Percentiles rank a stretch among this genome's conserved stretches.
phyloP scores from a whole-genome alignment of 64 coral and sea anemone species.

The Platygyra sinensis region DNA sequence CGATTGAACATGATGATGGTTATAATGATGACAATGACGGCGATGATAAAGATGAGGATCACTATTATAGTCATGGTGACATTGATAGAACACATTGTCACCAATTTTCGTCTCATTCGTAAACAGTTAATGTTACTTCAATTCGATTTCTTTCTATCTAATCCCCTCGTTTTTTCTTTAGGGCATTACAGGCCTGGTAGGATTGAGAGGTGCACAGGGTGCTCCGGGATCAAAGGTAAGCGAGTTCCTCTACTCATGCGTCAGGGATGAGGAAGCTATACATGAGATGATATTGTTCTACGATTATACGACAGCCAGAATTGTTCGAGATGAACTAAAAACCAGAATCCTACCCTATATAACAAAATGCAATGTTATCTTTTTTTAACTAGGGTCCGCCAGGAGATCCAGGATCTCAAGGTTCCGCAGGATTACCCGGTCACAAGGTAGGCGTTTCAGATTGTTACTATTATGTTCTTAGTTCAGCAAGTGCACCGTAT shows the following conservation, averaged over 20 bases:
- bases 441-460: conserved; percentile 3
- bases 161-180: neutral
- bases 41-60: too few species aligned
- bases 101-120: too few species aligned
- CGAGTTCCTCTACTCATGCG: neutral
- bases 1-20: too few species aligned
- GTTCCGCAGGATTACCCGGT: conserved; percentile 9
- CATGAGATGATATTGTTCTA: too few species aligned
- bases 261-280: too few species aligned
- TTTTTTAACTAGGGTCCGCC: conserved; percentile 1
- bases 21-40: too few species aligned
- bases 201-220: conserved; percentile 32
- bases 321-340: neutral
- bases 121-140: neutral
- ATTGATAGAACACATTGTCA: too few species aligned
- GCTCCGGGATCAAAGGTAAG: conserved; percentile 25
- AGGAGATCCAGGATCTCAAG: conserved; percentile 28
- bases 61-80: too few species aligned
- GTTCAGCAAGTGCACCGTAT: too few species aligned
- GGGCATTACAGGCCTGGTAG: conserved; percentile 12
- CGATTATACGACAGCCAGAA: neutral
- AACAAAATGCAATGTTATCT: neutral
- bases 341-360: neutral
- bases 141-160: neutral
- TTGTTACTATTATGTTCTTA: neutral